Base-by-base conservation (phyloP, 2,797 vertebrate species). In the Liparis tanakae region DNA sequence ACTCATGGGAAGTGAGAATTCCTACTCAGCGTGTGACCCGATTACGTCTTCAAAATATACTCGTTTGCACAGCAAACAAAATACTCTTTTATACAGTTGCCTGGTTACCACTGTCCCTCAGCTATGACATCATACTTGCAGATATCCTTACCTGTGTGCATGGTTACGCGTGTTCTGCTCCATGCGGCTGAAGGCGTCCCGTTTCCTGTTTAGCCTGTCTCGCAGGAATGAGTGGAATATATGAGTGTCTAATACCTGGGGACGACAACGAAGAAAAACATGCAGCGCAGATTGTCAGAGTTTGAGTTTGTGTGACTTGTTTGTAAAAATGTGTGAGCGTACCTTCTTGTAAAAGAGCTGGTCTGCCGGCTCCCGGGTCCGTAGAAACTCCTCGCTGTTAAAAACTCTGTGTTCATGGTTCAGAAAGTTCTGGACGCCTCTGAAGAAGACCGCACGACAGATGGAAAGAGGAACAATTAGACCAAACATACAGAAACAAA, bases 391-490 rank as follows among this genome's bases (percentile, higher is more conserved):
- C 74, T 98, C 96, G 25, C 97, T 99, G 85, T 99, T 99, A 68
- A 99, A 99, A 64, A 99, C 97, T 66, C 98, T 81, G 62, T 99
- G 97, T 53, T 99, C 97, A 1, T 97, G 96, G 87, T 97, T 99
- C 1, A 99, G 88, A 72, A 97, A 96, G 58, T 96, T 95, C 88
- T 97, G 97, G 41, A 99, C 97, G 0, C 94, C 97, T 81, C 98
- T 99, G 73, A 70, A 2, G 61, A 37, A 46, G 14, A 57, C n/a
- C 8, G 33, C 63, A 20, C 0, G 1, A 48, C 0, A 33, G 55
- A 58, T 7, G 43, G 22, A 69, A 18, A 53, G 1, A 22, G 1
- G 5, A 33, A 43, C 20, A 48, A 3, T 66, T 18, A 53, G 22
- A 39, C 0, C 46, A 51, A 30, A 46, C 1, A 46, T 5, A 53